Conservation (phyloP, 2,888 invertebrate genomes). For the Hirtodrosophila alboralis region DNA sequence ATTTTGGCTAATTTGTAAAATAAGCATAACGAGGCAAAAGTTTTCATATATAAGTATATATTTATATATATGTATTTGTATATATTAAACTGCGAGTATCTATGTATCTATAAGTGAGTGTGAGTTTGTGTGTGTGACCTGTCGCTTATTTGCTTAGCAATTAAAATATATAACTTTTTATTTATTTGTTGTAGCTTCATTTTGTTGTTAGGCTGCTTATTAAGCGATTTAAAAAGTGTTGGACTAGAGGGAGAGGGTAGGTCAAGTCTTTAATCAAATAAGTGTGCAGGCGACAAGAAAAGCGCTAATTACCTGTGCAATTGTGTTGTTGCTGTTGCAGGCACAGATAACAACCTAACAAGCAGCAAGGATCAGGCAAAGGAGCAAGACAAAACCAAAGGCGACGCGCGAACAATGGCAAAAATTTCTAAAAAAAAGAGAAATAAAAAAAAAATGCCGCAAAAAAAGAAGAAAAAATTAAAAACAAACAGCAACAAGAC, state of each 20-base stretch:
- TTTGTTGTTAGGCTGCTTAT: conserved; percentile 31
- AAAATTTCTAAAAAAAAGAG: conserved; percentile 28
- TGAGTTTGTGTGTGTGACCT: conserved; percentile 2
- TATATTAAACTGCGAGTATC: not conserved
- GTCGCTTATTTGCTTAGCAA: conserved; percentile 59
- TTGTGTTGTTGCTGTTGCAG: conserved; percentile 29
- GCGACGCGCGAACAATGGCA: conserved; percentile 34
- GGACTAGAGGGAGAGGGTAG: conserved; percentile 14
- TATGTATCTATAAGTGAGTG: not conserved
- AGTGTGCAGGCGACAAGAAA: conserved; percentile 49
- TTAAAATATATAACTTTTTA: conserved; percentile 72
- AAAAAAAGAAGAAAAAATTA: conserved; percentile 10
- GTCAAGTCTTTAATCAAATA: conserved; percentile 58
- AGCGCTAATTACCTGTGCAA: conserved; percentile 53
- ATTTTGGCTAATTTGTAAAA: conserved; percentile 67
- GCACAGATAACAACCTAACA: conserved; percentile 40
- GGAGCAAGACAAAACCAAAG: conserved; percentile 33
- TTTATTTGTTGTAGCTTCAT: conserved; percentile 8
- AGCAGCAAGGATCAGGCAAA: conserved; percentile 34
- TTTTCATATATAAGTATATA: conserved; percentile 30
- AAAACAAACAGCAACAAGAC: conserved; percentile 19
- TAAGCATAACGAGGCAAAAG: conserved; percentile 55
- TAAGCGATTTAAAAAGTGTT: conserved; percentile 46
- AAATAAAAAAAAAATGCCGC: conserved; percentile 16
- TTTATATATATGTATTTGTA: conserved; percentile 7